A percentile compares a stretch with the other conserved stretches of the same genome.
These are phyloP conservation scores for Muscicapa adusta DNA, from an alignment of 2,113 vertebrate genomes.

Conservation along the genomic window DNA sequence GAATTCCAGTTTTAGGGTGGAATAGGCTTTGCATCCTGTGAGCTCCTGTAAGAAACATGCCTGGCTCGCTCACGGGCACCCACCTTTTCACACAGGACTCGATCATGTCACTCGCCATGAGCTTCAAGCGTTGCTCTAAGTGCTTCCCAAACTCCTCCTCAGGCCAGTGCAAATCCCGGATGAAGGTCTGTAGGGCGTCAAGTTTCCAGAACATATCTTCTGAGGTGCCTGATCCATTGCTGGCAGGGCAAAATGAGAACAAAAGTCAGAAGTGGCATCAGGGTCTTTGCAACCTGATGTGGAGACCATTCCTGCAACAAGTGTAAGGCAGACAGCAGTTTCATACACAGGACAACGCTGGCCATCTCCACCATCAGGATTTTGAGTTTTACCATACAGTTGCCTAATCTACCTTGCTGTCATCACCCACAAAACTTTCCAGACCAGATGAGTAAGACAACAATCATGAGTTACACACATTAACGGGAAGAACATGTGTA, in stretches of 20 bases:
- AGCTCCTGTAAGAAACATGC: neutral
- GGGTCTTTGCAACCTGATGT: conserved; percentile 59
- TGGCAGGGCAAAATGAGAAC: conserved; percentile 74
- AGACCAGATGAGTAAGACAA: conserved; percentile 72
- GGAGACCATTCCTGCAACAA: conserved; percentile 67
- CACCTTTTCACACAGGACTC: conserved; percentile 97
- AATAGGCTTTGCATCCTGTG: neutral
- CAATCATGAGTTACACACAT: conserved; percentile 50
- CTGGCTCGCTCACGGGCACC: neutral
- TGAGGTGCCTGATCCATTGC: conserved; percentile 95
- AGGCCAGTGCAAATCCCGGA: conserved; percentile 96
- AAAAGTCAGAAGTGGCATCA: conserved; percentile 37
- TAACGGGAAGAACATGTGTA: conserved; percentile 78
- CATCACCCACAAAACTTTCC: conserved; percentile 67
- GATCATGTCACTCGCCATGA: conserved; percentile 99
- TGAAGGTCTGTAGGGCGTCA: conserved; percentile 97
- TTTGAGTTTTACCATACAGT: conserved; percentile 83
- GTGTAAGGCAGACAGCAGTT: conserved; percentile 70
- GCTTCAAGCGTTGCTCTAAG: conserved; percentile 92
- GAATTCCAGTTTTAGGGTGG: neutral
- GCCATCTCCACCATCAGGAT: conserved; percentile 75
- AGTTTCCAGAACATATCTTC: conserved; percentile 99
- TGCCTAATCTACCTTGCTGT: conserved; percentile 69
- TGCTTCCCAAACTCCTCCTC: conserved; percentile 99
- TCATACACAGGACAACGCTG: conserved; percentile 77